Base-by-base conservation (phyloP, 1,140 invertebrate genomes). In the Gonioctena quinquepunctata region DNA sequence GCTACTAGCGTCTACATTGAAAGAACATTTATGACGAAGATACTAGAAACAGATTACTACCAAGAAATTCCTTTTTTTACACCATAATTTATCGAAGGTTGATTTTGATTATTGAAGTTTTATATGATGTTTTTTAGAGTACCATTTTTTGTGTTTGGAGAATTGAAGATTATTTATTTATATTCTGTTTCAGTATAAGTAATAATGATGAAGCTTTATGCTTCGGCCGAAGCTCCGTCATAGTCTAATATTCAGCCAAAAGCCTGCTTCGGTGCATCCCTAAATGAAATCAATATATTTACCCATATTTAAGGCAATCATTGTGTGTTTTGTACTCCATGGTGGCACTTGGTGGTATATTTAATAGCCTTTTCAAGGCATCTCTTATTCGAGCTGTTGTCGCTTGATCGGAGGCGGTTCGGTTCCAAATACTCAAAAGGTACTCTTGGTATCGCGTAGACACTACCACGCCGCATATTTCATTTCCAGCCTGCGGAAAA, bases 311-410 rank as follows among this genome's bases (percentile, higher is more conserved):
- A 23, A 83, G 76, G 71, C 81, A 82, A 70, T 83, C 81, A 84
- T 90, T 94, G 79, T 97, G 95, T 80, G 90, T 93, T 89, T 99
- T 99, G 88, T 99, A 99, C 86, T 99, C 97, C 88, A 99, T 92
- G 77, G 94, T 90, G 69, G 95, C 93, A 85, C 93, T 94, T 54
- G 91, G 86, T 70, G 97, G 96, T 82, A 99, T 90, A 87, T 99
- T 96, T 75, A 99, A 88, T 76, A 99, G 92, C 82, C 96, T 89
- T 81, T 94, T 92, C 73, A 99, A 85, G 27, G 95, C 97, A 85
- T 99, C 97, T 78, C 96, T 89, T 77, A 99, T 98, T 77, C 95
- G 88, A 69, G 90, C 90, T 75, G 94, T 98, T 65, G 94, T 94
- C 67, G 88, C 88, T 80, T 90, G 88, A 87, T 99, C 96, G 75